phyloP scores from a whole-genome alignment of 2,888 invertebrate genomes.

The Euzetes globulus region DNA sequence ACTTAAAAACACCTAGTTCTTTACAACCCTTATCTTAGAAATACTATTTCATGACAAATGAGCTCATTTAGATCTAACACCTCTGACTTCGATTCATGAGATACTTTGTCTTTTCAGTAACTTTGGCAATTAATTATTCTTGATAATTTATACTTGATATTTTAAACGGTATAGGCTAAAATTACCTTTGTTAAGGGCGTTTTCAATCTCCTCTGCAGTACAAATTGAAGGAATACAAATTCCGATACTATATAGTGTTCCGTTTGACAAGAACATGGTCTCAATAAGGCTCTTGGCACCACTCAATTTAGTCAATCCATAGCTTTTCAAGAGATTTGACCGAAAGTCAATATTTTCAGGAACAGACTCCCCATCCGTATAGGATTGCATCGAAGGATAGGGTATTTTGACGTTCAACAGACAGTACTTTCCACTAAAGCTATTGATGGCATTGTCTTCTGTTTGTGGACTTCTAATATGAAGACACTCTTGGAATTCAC shows the following conservation, averaged over 20 bases:
- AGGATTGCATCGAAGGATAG: slow-evolving; percentile 17
- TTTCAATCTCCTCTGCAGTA: background rate
- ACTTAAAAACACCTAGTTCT: no score
- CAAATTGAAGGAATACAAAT: background rate
- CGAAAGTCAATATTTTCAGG: background rate
- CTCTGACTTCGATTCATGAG: no score
- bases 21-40: no score
- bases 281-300: background rate
- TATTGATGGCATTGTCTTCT: background rate
- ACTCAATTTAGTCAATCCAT: background rate
- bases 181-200: slow-evolving; percentile 3
- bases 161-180: background rate
- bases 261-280: background rate
- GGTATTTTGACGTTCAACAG: slow-evolving; percentile 30
- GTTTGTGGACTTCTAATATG: slow-evolving; percentile 16
- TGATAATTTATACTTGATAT: no score
- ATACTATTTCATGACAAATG: no score
- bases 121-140: no score
- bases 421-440: slow-evolving; percentile 28
- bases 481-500: slow-evolving; percentile 33
- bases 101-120: no score
- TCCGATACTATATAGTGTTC: background rate
- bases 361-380: background rate
- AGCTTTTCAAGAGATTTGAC: background rate
- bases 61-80: no score